phyloP scores from a whole-genome alignment of 2,888 invertebrate genomes.

The Ptychoptera albimana region DNA sequence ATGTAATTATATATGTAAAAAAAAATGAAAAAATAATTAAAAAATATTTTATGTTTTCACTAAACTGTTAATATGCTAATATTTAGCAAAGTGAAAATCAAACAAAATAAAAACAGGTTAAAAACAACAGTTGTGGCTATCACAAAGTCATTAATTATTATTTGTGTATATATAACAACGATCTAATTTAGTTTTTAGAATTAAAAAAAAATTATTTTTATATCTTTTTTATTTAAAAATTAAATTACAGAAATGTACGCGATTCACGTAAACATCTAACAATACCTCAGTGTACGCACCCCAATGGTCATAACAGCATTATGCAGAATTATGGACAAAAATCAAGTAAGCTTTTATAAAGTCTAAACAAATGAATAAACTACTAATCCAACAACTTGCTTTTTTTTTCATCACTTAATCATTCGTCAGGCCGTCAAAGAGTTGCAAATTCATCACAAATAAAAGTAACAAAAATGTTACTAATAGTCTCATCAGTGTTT shows the following conservation, averaged over 20 bases:
- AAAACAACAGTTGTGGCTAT: too few species aligned
- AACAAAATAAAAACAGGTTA: too few species aligned
- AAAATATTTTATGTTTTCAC: too few species aligned
- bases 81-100: too few species aligned
- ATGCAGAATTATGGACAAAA: conserved; percentile 15
- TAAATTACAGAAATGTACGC: conserved; percentile 14
- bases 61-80: too few species aligned
- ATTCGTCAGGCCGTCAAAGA: conserved; percentile 21
- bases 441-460: conserved; percentile 39
- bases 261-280: conserved; percentile 18
- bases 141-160: too few species aligned
- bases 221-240: not conserved
- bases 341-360: conserved; percentile 18
- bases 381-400: too few species aligned
- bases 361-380: not conserved
- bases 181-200: too few species aligned
- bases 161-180: too few species aligned
- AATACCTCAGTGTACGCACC: conserved; percentile 17
- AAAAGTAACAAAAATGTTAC: conserved; percentile 65
- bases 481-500: conserved; percentile 66
- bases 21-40: too few species aligned
- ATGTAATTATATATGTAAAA: too few species aligned
- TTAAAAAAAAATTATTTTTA: too few species aligned
- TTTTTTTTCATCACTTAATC: not conserved
- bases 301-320: conserved; percentile 19